Base-by-base conservation (phyloP, 2,113 vertebrate species). In the Dasyprocta punctata region DNA sequence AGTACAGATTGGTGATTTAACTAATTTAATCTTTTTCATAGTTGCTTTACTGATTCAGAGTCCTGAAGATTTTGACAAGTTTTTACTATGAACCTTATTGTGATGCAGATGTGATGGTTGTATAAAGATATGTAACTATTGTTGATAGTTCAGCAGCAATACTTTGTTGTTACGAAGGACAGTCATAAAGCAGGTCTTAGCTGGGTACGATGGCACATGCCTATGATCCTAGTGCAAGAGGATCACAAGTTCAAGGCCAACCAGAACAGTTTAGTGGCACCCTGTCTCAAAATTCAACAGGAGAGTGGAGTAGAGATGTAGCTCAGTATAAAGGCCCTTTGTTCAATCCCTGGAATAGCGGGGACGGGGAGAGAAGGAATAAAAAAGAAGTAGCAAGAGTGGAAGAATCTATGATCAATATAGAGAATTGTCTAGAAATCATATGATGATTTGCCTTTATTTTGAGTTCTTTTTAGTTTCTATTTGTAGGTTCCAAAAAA, bases 1-100 rank as follows among this genome's bases (percentile, higher is more conserved):
- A 86, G 28, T n/a, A 7, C 33, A 47, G 86, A 28, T 71, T 63
- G 83, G 65, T 65, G 47, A 52, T 73, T 89, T 71, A 73, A 73
- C 73, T 89, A 44, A 88, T 88, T 90, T 69, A 47, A 84, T 86
- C 61, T 93, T 88, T 69, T 71, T 54, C 4, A 0, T 82, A 65
- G 54, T 95, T 93, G 61, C 26, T 81, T 90, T 41, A 78, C 44
- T 30, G 93, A 89, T 54, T 92, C 60, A 77, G 77, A 67, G 77
- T 71, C 78, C 84, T 38, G 75, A 82, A 83, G 84, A 28, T 47
- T 96, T 82, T 89, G 80, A 83, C 73, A 36, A 41, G 58, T 65
- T 8, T 90, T 90, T 44, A 33, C 83, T 84, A 90, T 61, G 81
- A 95, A 38, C 5, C 14, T 94, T 75, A 33, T 58, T 73, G 44